phyloP scores from a whole-genome alignment of 2,888 invertebrate genomes.

The Aporophyla nigra region DNA sequence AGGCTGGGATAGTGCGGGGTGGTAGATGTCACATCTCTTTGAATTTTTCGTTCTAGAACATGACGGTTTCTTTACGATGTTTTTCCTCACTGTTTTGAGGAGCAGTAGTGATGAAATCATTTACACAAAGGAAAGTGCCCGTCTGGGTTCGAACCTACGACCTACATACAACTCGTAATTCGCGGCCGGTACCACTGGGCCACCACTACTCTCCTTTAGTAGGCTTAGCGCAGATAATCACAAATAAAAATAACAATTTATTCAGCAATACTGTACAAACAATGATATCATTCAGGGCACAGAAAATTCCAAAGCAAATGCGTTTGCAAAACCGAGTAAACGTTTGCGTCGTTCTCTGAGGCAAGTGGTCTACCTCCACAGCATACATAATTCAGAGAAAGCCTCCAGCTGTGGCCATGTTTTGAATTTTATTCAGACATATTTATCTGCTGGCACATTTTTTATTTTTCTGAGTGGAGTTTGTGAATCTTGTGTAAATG shows the following conservation, averaged over 20 bases:
- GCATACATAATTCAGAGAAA: constrained; percentile 66
- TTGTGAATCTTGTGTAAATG: constrained; percentile 1
- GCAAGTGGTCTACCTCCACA: constrained; percentile 36
- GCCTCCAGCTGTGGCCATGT: constrained; percentile 51
- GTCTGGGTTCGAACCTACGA: no score
- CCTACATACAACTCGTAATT: no score
- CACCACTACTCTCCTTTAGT: no score
- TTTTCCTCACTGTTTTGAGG: no score
- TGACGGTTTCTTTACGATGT: no score
- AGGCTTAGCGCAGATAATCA: not conserved
- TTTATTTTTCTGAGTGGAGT: constrained; percentile 16
- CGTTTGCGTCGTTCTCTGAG: constrained; percentile 40
- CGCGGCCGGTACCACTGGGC: no score
- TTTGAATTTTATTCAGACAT: constrained; percentile 40
- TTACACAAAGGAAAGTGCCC: no score
- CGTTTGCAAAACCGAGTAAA: constrained; percentile 48
- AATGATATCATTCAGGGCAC: constrained; percentile 44
- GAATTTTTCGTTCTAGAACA: no score
- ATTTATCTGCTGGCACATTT: constrained; percentile 48
- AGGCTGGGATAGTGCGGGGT: no score
- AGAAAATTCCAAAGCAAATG: constrained; percentile 25
- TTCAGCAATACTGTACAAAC: constrained; percentile 7
- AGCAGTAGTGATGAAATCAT: no score
- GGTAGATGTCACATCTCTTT: no score
- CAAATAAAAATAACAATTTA: not conserved